A percentile compares a stretch with the other conserved stretches of the same genome.
Evolutionary conservation across 92 coral and sea anemone species (phyloP).

Genomic region (Epizoanthus stellaris): DNA sequence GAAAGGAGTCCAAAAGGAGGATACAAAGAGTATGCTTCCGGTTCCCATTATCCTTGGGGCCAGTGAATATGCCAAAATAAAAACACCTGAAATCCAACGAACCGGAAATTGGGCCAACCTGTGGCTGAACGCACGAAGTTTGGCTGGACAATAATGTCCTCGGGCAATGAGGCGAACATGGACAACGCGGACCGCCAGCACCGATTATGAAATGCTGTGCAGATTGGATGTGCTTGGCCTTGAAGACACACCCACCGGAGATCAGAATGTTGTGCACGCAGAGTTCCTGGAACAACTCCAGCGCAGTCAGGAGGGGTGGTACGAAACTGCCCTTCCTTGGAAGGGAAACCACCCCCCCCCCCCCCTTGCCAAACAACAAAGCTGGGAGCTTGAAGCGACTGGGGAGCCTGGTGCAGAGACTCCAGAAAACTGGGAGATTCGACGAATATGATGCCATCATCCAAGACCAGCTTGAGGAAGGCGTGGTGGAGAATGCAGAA

Average conservation of each 20-base stretch:
- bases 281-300: conserved; percentile 73
- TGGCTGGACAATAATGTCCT: conserved; percentile 71
- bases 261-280: conserved; percentile 61
- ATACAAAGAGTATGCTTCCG: conserved; percentile 59
- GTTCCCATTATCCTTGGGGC: conserved; percentile 68
- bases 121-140: conserved; percentile 60
- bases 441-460: conserved; percentile 60
- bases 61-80: conserved; percentile 66
- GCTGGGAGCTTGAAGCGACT: conserved; percentile 54
- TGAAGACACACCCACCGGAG: conserved; percentile 60
- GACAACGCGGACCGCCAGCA: conserved; percentile 60
- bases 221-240: conserved; percentile 67
- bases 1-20: conserved; percentile 58
- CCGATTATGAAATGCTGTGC: conserved; percentile 63
- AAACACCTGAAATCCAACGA: conserved; percentile 58
- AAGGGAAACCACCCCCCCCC: conserved; percentile 62
- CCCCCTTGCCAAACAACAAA: conserved; percentile 61
- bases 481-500: conserved; percentile 66
- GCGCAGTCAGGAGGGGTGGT: conserved; percentile 68
- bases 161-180: conserved; percentile 63
- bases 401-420: conserved; percentile 50
- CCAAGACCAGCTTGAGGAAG: conserved; percentile 57
- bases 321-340: conserved; percentile 67
- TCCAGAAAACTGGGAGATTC: conserved; percentile 53
- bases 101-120: conserved; percentile 60